Evolutionary conservation across 1,140 invertebrate genomes (phyloP).

Genomic region (Halesus radiatus): DNA sequence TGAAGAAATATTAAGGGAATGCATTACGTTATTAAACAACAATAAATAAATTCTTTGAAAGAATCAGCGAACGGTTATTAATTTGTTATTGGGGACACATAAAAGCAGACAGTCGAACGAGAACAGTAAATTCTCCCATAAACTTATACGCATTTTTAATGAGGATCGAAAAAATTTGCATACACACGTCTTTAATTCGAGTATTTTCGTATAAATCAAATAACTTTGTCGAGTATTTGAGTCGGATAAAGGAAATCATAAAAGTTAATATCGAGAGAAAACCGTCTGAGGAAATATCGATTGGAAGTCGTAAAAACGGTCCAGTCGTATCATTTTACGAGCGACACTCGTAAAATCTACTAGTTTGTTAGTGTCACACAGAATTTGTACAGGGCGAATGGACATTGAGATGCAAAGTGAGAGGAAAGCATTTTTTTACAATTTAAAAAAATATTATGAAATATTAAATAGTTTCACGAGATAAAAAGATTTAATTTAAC

Average conservation of each 20-base stretch:
- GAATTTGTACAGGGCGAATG: background rate
- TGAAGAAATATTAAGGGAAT: no score
- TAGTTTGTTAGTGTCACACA: background rate
- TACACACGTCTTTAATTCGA: background rate
- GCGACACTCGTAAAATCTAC: constrained; percentile 26
- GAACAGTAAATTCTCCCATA: no score
- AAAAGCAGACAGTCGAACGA: no score
- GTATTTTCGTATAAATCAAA: background rate
- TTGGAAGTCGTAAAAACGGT: constrained; percentile 16
- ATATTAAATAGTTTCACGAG: no score
- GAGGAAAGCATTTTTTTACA: background rate
- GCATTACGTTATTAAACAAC: no score
- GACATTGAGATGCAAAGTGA: background rate
- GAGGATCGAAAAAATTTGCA: background rate
- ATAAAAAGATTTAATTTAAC: no score
- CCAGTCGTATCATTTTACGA: constrained; percentile 29
- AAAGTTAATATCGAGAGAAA: constrained; percentile 19
- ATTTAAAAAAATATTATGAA: background rate
- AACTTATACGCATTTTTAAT: no score
- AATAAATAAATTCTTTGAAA: no score
- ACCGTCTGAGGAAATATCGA: constrained; percentile 31
- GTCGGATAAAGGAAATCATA: constrained; percentile 8
- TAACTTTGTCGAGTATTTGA: constrained; percentile 4
- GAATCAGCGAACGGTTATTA: no score
- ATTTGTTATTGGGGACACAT: no score